A percentile compares a stretch with the other conserved stretches of the same genome.
phyloP scores from a whole-genome alignment of 1,140 invertebrate genomes.

The Teleogryllus occipitalis region DNA sequence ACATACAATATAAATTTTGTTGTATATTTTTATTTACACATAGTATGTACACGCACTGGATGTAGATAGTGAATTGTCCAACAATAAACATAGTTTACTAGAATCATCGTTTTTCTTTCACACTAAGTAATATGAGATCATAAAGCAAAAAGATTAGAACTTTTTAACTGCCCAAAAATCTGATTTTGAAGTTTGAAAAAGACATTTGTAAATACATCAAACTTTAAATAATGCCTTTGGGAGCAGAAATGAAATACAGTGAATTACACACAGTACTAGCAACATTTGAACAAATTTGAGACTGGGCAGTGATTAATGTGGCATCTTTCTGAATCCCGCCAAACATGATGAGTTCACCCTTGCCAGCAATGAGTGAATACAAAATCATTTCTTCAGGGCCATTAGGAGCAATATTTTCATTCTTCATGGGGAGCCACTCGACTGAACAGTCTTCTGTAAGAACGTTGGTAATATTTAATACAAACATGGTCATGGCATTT shows the following conservation, averaged over 20 bases:
- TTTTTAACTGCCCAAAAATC: too few species aligned
- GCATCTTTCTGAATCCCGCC: slow-evolving; percentile 80
- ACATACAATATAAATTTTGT: too few species aligned
- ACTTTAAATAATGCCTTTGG: slow-evolving; percentile 58
- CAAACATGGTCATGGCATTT: slow-evolving; percentile 60
- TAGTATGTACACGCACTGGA: too few species aligned
- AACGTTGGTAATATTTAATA: slow-evolving; percentile 73
- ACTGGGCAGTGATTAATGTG: slow-evolving; percentile 34
- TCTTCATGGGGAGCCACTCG: slow-evolving; percentile 66
- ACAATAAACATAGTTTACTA: too few species aligned
- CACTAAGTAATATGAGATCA: too few species aligned
- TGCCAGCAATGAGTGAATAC: slow-evolving; percentile 80
- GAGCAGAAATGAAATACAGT: slow-evolving; percentile 68
- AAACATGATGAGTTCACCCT: slow-evolving; percentile 89
- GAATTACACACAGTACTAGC: slow-evolving; percentile 64
- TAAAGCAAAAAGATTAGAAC: too few species aligned
- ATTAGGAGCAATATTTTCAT: slow-evolving; percentile 45
- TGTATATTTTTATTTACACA: too few species aligned
- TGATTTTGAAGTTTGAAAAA: too few species aligned
- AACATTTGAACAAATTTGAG: slow-evolving; percentile 36
- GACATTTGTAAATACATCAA: too few species aligned
- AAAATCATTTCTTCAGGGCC: slow-evolving; percentile 83
- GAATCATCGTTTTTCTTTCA: too few species aligned
- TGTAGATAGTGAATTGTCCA: too few species aligned
- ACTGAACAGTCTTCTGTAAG: slow-evolving; percentile 50